Evolutionary conservation across 2,888 invertebrate species (phyloP).

Genomic region (Phaonia tiefii): DNA sequence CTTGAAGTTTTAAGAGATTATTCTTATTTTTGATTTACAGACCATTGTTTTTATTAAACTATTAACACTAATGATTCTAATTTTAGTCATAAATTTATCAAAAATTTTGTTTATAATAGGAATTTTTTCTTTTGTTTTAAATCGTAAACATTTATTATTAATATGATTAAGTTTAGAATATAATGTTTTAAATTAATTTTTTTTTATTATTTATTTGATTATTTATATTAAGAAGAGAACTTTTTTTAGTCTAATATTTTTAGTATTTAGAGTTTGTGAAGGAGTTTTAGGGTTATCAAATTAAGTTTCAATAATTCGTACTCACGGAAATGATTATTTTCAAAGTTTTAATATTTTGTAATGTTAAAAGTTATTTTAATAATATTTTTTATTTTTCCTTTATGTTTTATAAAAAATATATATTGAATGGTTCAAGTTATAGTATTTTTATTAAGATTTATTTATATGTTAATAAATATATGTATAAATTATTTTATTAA

Average conservation of each 20-base stretch:
- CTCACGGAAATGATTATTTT: slow-evolving; percentile 85
- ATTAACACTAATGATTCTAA: slow-evolving; percentile 84
- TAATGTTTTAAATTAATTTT: slow-evolving; percentile 83
- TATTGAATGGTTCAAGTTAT: slow-evolving; percentile 83
- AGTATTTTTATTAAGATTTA: slow-evolving; percentile 81
- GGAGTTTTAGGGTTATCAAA: slow-evolving; percentile 84
- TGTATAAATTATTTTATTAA: slow-evolving; percentile 77
- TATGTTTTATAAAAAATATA: slow-evolving; percentile 81
- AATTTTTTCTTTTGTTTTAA: slow-evolving; percentile 82
- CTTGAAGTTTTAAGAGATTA: slow-evolving; percentile 83
- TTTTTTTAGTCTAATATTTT: slow-evolving; percentile 84
- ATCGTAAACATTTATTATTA: slow-evolving; percentile 83
- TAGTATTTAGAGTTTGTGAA: slow-evolving; percentile 85
- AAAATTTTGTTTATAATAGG: slow-evolving; percentile 82
- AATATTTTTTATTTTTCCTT: slow-evolving; percentile 81
- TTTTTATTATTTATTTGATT: slow-evolving; percentile 81
- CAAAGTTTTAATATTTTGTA: slow-evolving; percentile 83
- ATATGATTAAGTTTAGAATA: slow-evolving; percentile 84
- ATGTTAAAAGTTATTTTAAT: slow-evolving; percentile 82
- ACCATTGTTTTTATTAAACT: slow-evolving; percentile 86
- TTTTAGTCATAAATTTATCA: slow-evolving; percentile 79
- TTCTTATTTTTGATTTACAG: slow-evolving; percentile 85
- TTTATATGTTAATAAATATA: slow-evolving; percentile 81
- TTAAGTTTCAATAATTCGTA: slow-evolving; percentile 84
- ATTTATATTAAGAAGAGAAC: slow-evolving; percentile 81